Evolutionary conservation across 2,113 vertebrate species (phyloP), one percentile per base, ranked within the genome.

Genomic region (Tenebrosternarchus preto): DNA sequence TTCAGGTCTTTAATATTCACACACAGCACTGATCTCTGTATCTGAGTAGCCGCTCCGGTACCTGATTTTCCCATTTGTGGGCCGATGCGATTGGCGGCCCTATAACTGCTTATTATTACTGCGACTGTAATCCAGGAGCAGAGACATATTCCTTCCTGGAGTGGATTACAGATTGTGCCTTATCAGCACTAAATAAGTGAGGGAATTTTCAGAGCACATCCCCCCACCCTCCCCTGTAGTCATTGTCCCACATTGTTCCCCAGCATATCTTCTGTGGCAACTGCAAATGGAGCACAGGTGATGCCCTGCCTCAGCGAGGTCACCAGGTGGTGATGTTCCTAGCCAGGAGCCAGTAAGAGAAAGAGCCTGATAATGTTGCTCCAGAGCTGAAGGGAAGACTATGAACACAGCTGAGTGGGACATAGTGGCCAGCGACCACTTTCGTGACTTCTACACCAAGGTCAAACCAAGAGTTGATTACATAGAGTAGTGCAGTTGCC

Each of bases 131-230:
- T 83, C 82, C 66, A 1, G 36, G 16, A 55, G 43, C 24, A 2
- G 16, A 59, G 78, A 33, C 66, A 76, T 22, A 50, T n/a, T 43
- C 74, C 39, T 56, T 77, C 59, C 53, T 25, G 31, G 74, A 81
- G 56, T 56, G 27, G 67, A 53, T 73, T 79, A 66, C 2, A 31
- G 55, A 77, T 67, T 53, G 33, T 25, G 80, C 76, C 39, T 82
- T 17, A 71, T 79, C 80, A 80, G 80, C 83, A 82, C 27, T 66
- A 76, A 59, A 66, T 39, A 66, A 46, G 50, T 27, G 53, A 74
- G 25, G 4, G 20, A 55, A 20, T 76, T 69, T 59, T 56, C 43
- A 55, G 39, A 31, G 25, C 24, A 5, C n/a, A 27, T 36, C 67
- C 33, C 29, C 56, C 77, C 46, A 27, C 36, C 55, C 46, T n/a